Conservation (phyloP, 2,113 vertebrate genomes). For the Tor tambroides region DNA sequence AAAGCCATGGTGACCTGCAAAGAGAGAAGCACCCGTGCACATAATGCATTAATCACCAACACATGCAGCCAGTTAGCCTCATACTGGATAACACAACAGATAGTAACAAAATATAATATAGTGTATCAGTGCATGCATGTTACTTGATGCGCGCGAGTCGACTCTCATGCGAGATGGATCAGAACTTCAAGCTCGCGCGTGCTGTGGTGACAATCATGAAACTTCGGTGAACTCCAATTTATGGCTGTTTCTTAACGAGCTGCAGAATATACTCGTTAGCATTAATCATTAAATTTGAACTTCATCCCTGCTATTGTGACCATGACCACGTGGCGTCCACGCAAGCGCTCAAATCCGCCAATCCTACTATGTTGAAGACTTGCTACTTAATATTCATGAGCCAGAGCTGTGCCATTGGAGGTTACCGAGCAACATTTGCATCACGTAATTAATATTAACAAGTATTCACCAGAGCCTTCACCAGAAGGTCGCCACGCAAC, state of each 20-base stretch:
- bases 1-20: slow-evolving; percentile 56
- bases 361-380: neutral
- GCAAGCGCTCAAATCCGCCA: neutral
- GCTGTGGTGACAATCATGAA: neutral
- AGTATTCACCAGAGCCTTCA: neutral
- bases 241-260: neutral
- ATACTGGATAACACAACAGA: neutral
- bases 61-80: neutral
- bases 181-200: neutral
- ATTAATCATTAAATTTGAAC: slow-evolving; percentile 34
- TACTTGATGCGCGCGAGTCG: neutral
- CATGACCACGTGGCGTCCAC: neutral
- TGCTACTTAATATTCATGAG: neutral
- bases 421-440: neutral
- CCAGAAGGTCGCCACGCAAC: neutral
- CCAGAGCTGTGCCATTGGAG: neutral
- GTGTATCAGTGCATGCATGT: neutral
- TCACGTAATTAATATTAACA: slow-evolving; percentile 3
- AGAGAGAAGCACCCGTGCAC: neutral
- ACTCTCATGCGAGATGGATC: neutral
- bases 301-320: neutral
- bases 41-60: neutral
- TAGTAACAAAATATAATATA: neutral
- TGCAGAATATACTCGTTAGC: neutral
- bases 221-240: neutral